phyloP scores from a whole-genome alignment of 2,888 invertebrate species.

The Mystacides longicornis region DNA sequence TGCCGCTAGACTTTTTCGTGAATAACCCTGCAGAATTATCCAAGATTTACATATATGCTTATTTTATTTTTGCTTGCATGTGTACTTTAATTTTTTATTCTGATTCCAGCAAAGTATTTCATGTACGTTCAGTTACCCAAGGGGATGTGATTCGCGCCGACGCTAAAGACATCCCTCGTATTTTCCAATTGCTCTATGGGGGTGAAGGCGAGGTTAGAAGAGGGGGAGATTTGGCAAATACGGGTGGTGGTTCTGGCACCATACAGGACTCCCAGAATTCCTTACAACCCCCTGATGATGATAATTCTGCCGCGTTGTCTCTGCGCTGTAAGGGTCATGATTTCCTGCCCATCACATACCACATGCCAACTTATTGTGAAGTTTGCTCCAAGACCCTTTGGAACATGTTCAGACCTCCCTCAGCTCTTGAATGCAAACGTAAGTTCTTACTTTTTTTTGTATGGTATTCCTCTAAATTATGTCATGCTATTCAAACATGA shows the following conservation, averaged over 20 bases:
- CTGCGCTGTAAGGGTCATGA: constrained; percentile 89
- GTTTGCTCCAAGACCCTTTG: constrained; percentile 95
- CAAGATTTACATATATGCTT: too few species aligned
- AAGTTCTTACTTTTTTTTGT: too few species aligned
- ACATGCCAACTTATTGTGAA: constrained; percentile 98
- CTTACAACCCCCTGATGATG: constrained; percentile 39
- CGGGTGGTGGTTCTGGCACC: constrained; percentile 53
- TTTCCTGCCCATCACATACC: constrained; percentile 91
- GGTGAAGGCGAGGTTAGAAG: constrained; percentile 91
- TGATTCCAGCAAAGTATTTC: constrained; percentile 86
- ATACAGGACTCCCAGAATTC: constrained; percentile 30
- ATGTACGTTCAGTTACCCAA: constrained; percentile 96
- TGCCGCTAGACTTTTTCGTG: too few species aligned
- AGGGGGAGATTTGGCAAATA: constrained; percentile 67
- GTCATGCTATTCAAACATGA: too few species aligned
- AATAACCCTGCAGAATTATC: too few species aligned
- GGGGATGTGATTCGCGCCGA: constrained; percentile 98
- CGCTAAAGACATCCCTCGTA: constrained; percentile 97
- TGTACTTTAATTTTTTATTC: constrained; percentile 4
- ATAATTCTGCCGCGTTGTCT: constrained; percentile 26
- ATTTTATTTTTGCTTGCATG: too few species aligned
- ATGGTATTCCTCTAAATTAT: too few species aligned
- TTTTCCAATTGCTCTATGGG: constrained; percentile 94
- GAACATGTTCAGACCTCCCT: constrained; percentile 97
- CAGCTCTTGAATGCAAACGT: constrained; percentile 95